Conservation (phyloP, 2,888 invertebrate genomes). For the Aspidiotus rigidus region DNA sequence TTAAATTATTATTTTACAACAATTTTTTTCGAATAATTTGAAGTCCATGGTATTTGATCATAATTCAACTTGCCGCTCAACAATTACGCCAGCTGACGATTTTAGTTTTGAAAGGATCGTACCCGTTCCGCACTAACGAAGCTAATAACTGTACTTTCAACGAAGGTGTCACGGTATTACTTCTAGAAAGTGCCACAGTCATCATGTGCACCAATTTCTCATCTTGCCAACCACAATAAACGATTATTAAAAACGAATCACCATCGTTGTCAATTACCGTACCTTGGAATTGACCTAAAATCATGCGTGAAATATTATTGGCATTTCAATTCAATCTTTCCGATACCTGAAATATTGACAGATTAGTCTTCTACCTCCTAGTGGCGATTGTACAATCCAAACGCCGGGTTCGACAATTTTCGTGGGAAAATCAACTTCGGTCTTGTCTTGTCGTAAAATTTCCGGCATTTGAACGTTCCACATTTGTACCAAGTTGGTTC, state of each 20-base stretch:
- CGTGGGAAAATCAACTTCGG: slow-evolving; percentile 38
- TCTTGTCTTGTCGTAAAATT: slow-evolving; percentile 36
- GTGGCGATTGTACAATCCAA: slow-evolving; percentile 39
- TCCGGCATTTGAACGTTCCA: slow-evolving; percentile 38
- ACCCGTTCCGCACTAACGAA: slow-evolving; percentile 38
- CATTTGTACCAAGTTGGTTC: slow-evolving; percentile 37
- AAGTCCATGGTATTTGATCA: slow-evolving; percentile 22
- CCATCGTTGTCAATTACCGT: slow-evolving; percentile 37
- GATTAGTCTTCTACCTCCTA: slow-evolving; percentile 37
- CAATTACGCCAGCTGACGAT: slow-evolving; percentile 39
- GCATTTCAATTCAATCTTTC: background rate
- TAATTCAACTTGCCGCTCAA: slow-evolving; percentile 1
- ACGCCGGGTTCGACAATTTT: slow-evolving; percentile 36
- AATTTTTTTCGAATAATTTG: slow-evolving; percentile 27
- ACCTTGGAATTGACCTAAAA: slow-evolving; percentile 36
- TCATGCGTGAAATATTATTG: background rate
- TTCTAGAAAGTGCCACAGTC: slow-evolving; percentile 38
- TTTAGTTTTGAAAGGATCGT: slow-evolving; percentile 37
- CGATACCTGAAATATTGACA: background rate
- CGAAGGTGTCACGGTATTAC: slow-evolving; percentile 36
- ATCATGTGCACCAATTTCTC: slow-evolving; percentile 38
- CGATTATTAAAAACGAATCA: slow-evolving; percentile 36
- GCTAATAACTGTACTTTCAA: slow-evolving; percentile 37
- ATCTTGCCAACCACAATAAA: slow-evolving; percentile 38
- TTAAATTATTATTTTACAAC: slow-evolving; percentile 15